A percentile compares a stretch with the other conserved stretches of the same genome.
Conservation (phyloP, 2,888 invertebrate genomes). For the Agrochola macilenta region DNA sequence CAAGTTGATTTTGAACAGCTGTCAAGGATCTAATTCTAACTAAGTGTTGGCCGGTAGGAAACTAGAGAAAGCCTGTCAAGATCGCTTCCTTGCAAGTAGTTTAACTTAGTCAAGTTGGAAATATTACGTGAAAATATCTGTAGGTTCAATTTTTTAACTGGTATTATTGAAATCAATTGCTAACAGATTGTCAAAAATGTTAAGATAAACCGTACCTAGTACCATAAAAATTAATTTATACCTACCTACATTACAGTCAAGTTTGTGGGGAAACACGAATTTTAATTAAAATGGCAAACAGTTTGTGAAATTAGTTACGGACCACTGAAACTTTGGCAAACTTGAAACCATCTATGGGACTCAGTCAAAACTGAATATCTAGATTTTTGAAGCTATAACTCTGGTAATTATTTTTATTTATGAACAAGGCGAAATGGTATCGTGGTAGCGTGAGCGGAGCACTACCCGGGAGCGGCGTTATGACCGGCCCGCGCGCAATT, state of each 20-base stretch:
- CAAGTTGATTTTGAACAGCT: neutral
- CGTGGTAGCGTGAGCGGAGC: too few species aligned
- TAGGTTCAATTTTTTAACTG: neutral
- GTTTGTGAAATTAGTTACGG: neutral
- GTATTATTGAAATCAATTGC: neutral
- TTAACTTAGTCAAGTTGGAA: neutral
- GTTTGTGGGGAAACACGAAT: neutral
- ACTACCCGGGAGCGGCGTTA: too few species aligned
- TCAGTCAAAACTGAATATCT: neutral
- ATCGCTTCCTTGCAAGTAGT: neutral
- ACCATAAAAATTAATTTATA: too few species aligned
- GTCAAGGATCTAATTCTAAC: neutral
- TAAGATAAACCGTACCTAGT: neutral
- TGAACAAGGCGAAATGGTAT: too few species aligned
- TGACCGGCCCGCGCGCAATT: too few species aligned
- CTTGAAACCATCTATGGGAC: neutral
- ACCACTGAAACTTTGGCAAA: neutral
- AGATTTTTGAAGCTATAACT: too few species aligned
- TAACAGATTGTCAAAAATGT: neutral
- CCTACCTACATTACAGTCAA: neutral
- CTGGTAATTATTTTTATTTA: neutral
- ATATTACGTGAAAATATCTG: neutral
- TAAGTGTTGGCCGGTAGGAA: neutral
- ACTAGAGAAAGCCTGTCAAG: neutral
- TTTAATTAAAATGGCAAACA: neutral